phyloP scores from a whole-genome alignment of 2,113 vertebrate species.

The Tachysurus fulvidraco region DNA sequence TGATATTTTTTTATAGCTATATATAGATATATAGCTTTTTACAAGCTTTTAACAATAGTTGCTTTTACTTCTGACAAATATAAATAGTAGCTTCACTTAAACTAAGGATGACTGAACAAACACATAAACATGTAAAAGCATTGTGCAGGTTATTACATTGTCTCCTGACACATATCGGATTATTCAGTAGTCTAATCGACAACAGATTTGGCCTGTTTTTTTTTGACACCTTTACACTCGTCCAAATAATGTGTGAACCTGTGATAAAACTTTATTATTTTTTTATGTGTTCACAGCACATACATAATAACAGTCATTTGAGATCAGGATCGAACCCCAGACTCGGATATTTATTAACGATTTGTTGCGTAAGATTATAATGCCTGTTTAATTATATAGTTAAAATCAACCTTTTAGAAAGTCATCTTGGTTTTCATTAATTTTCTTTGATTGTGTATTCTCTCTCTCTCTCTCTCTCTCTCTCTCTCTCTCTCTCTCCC shows the following conservation, averaged over 20 bases:
- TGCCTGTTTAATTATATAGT: neutral
- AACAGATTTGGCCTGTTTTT: no score
- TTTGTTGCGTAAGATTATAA: neutral
- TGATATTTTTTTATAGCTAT: no score
- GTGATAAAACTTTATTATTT: neutral
- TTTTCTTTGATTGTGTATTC: no score
- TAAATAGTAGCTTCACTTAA: neutral
- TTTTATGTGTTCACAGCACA: neutral
- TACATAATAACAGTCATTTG: neutral
- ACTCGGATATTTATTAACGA: neutral
- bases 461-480: neutral
- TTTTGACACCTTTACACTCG: neutral
- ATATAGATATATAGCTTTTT: no score
- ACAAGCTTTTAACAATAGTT: neutral
- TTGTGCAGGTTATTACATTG: neutral
- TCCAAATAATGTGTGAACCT: slow-evolving; percentile 1
- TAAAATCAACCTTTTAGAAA: neutral
- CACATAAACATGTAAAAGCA: neutral
- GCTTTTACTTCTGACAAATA: neutral
- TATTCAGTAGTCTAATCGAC: neutral
- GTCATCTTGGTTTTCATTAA: neutral
- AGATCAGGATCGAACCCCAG: neutral
- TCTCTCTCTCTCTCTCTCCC: neutral
- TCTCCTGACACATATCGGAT: neutral
- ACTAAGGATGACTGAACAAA: neutral